Evolutionary conservation across 2,888 invertebrate species (phyloP).

Genomic region (Ceriagrion tenellum): DNA sequence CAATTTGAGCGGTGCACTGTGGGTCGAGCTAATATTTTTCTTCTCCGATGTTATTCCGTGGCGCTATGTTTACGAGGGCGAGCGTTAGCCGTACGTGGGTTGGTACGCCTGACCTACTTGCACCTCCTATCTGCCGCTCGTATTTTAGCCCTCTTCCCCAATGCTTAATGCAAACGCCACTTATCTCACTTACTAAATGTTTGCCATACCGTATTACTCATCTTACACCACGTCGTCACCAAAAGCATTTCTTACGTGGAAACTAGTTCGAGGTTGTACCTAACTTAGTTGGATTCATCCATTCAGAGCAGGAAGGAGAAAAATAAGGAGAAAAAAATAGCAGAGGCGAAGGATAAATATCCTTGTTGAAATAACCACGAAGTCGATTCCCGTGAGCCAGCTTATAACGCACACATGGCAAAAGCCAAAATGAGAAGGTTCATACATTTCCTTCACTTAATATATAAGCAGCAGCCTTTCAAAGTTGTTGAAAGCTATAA

Average conservation of each 20-base stretch:
- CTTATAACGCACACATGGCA: not conserved
- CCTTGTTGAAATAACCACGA: not conserved
- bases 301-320: not conserved
- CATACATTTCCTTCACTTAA: too few relatives aligned
- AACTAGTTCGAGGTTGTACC: not conserved
- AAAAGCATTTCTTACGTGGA: not conserved
- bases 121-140: not conserved
- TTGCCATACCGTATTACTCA: constrained; percentile 8
- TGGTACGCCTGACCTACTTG: constrained; percentile 6
- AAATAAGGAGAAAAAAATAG: not conserved
- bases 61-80: not conserved
- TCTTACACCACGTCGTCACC: not conserved
- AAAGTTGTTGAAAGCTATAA: too few relatives aligned
- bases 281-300: constrained; percentile 12
- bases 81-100: not conserved
- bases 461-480: too few relatives aligned
- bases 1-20: not conserved
- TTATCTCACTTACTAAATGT: constrained; percentile 7
- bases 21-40: not conserved
- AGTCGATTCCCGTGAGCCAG: not conserved
- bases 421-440: too few relatives aligned
- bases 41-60: not conserved
- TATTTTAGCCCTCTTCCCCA: not conserved
- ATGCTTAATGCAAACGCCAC: constrained; percentile 25
- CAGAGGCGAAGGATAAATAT: not conserved